A percentile compares a stretch with the other conserved stretches of the same genome.
Evolutionary conservation across 2,797 vertebrate genomes (phyloP).

Genomic region (Hydrocynus forskahlii): DNA sequence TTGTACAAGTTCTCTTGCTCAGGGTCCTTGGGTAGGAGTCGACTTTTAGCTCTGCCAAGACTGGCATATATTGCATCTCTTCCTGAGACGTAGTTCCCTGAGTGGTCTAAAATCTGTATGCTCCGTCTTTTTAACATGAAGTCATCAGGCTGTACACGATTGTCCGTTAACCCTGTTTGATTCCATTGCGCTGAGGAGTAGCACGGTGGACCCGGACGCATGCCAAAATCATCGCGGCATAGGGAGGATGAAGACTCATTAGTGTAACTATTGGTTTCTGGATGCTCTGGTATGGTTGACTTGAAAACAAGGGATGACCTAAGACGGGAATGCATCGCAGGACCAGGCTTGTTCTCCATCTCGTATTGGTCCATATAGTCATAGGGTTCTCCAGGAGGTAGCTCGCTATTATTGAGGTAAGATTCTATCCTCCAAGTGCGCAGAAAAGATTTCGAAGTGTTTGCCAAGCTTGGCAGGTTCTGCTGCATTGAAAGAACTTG

Average conservation of each 20-base stretch:
- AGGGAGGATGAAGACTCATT: constrained; percentile 79
- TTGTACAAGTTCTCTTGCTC: constrained; percentile 74
- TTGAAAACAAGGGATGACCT: constrained; percentile 88
- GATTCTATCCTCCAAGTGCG: constrained; percentile 92
- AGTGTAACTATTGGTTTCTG: constrained; percentile 81
- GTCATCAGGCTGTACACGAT: constrained; percentile 70
- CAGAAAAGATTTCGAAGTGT: constrained; percentile 88
- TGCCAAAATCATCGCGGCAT: constrained; percentile 70
- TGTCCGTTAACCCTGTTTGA: constrained; percentile 56
- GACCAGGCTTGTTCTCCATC: constrained; percentile 73
- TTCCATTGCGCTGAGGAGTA: constrained; percentile 73
- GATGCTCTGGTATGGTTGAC: constrained; percentile 85
- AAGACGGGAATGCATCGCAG: constrained; percentile 82
- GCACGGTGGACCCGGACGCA: constrained; percentile 58
- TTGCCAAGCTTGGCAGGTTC: constrained; percentile 87
- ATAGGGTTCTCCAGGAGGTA: constrained; percentile 72
- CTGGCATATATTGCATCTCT: constrained; percentile 82
- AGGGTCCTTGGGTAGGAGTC: constrained; percentile 69
- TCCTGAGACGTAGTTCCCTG: constrained; percentile 67
- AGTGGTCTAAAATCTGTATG: constrained; percentile 82
- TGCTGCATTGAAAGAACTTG: constrained; percentile 84
- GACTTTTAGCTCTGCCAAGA: constrained; percentile 75
- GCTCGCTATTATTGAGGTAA: constrained; percentile 87
- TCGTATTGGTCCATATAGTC: constrained; percentile 83
- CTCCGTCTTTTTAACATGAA: constrained; percentile 81